A percentile compares a stretch with the other conserved stretches of the same genome.
These are phyloP conservation scores for Dryococelus australis DNA, from an alignment of 2,888 invertebrate genomes.

Conservation along the genomic window DNA sequence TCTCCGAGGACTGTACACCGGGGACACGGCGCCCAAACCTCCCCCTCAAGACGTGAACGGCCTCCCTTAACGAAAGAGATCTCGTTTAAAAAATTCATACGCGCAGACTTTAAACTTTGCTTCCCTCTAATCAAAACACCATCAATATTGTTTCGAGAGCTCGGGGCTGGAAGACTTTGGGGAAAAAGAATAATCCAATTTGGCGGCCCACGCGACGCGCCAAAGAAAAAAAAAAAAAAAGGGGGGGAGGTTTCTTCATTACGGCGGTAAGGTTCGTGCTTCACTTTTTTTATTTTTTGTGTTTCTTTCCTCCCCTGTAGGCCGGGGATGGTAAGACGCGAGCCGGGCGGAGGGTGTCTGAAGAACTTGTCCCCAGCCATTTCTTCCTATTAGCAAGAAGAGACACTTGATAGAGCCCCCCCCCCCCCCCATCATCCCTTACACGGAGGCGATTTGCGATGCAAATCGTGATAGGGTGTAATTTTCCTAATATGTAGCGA, in stretches of 20 bases:
- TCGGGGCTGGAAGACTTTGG: not conserved
- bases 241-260: not conserved
- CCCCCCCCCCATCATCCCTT: not conserved
- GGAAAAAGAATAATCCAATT: constrained; percentile 23
- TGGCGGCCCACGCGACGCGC: not conserved
- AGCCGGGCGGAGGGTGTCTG: not conserved
- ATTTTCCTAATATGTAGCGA: constrained; percentile 26
- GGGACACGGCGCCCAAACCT: too few relatives aligned
- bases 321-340: not conserved
- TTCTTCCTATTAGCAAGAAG: constrained; percentile 1
- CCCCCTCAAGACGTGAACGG: too few relatives aligned
- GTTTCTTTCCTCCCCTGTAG: not conserved
- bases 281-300: too few relatives aligned
- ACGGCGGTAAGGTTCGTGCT: not conserved
- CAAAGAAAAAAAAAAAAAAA: not conserved
- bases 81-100: constrained; percentile 16
- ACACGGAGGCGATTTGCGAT: not conserved
- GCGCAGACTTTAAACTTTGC: constrained; percentile 17
- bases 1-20: too few relatives aligned
- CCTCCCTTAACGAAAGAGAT: not conserved
- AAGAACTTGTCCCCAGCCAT: not conserved
- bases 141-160: constrained; percentile 25
- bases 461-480: constrained; percentile 30
- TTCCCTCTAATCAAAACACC: constrained; percentile 26
- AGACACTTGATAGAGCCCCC: not conserved